Conservation (phyloP, 35 echinoderm and acorn worm genomes). For the Ophiothrix spiculata region DNA sequence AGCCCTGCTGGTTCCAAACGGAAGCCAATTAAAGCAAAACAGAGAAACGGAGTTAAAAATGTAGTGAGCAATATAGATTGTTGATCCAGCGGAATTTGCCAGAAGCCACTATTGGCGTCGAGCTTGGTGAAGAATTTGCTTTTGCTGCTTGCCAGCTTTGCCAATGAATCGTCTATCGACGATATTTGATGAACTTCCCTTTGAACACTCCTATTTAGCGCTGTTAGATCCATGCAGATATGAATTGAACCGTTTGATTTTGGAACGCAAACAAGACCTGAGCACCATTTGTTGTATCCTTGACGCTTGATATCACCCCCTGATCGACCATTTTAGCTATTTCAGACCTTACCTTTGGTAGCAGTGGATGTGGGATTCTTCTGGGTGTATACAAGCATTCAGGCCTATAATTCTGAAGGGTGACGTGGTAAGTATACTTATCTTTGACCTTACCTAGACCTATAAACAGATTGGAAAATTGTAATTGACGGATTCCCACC, state of each 20-base stretch:
- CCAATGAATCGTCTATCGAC: conserved; percentile 44
- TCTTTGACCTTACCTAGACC: conserved; percentile 38
- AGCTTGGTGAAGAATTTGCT: conserved; percentile 47
- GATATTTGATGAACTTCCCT: conserved; percentile 35
- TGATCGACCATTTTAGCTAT: conserved; percentile 35
- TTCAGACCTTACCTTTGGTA: conserved; percentile 30
- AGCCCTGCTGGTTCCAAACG: conserved; percentile 39
- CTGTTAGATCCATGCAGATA: conserved; percentile 43
- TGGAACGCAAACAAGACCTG: conserved; percentile 37
- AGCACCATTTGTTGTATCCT: conserved; percentile 59
- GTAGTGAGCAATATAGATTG: conserved; percentile 39
- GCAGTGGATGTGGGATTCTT: conserved; percentile 37
- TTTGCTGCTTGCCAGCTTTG: conserved; percentile 3
- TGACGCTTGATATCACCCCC: conserved; percentile 51
- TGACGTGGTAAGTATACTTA: conserved; percentile 21
- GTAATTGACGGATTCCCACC: too few species aligned
- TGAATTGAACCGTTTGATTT: conserved; percentile 39
- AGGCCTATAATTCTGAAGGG: conserved; percentile 24
- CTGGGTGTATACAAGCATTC: conserved; percentile 33
- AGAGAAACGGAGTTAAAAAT: conserved; percentile 54
- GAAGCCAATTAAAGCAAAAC: conserved; percentile 51
- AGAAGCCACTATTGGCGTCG: conserved; percentile 61
- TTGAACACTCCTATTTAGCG: conserved; percentile 45
- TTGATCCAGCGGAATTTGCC: conserved; percentile 51
- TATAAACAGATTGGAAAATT: conserved; percentile 34